Evolutionary conservation across 2,113 vertebrate species (phyloP), one percentile per base, ranked within the genome.

Genomic region (Nycticryphes semicollaris): DNA sequence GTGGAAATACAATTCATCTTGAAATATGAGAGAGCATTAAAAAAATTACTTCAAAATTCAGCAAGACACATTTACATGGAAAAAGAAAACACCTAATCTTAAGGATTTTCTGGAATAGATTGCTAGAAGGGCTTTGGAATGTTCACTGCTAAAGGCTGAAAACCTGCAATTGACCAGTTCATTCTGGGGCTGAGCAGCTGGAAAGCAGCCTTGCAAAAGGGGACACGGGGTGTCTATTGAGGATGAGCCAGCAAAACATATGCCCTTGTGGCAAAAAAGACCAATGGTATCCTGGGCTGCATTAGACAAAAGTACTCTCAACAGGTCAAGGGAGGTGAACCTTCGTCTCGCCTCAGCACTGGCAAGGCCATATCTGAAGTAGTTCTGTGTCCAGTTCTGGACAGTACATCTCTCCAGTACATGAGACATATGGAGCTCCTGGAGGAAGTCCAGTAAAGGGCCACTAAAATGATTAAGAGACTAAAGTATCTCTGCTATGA

Each of bases 111-210:
- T 53, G 12, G 30, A 72, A 33, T 19, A 66, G 21, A 22, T 16
- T 66, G 10, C 14, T 66, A 67, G 39, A 54, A 28, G 8, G 39
- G 4, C 9, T 77, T 83, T 54, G 51, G 31, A 72, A 67, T 72
- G 48, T 18, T 64, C 15, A 33, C 22, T 70, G 18, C 12, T 64
- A 27, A 56, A 80, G 25, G 43, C n/a, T 51, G 28, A 88, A 84
- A 60, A 8, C 57, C 45, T 78, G 22, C 18, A 33, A 33, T 66
- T 35, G 21, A 60, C 14, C 45, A 18, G n/a, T 35, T 54, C 2
- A 3, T 13, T 22, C 39, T 27, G 20, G 7, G 19, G 7, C 11
- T 0, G 1, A 51, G 15, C 8, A 56, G 19, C 19, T 63, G 35
- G 70, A 51, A 73, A 59, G 23, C 19, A 51, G 33, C 28, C 45